Conservation (phyloP, 1,140 invertebrate species). For the Tribolium madens region DNA sequence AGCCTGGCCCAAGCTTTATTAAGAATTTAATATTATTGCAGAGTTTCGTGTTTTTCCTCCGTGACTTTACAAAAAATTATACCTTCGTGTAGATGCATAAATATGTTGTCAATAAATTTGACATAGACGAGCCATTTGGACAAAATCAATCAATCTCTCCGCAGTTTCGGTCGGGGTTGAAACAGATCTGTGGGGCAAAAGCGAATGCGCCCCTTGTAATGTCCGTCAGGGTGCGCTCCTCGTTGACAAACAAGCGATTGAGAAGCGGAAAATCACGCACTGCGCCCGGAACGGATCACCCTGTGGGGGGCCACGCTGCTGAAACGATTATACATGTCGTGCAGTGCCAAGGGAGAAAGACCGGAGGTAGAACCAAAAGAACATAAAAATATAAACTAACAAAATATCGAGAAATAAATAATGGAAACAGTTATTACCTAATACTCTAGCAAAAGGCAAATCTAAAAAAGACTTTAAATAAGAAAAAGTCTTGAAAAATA, state of each 20-base stretch:
- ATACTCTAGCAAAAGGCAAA: too few species aligned
- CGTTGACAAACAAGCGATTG: slow-evolving; percentile 59
- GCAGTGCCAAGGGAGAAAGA: not conserved
- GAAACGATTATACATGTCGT: slow-evolving; percentile 47
- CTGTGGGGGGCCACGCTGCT: slow-evolving; percentile 43
- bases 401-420: not conserved
- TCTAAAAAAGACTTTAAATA: too few species aligned
- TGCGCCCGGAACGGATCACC: slow-evolving; percentile 52
- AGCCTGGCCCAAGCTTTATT: not conserved
- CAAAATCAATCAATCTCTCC: slow-evolving; percentile 32
- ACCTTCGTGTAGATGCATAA: not conserved
- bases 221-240: slow-evolving; percentile 52
- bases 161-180: not conserved
- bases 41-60: not conserved
- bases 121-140: slow-evolving; percentile 43
- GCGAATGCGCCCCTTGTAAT: slow-evolving; percentile 44
- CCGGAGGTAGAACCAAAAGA: not conserved
- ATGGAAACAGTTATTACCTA: too few species aligned
- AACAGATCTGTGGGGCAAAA: slow-evolving; percentile 18
- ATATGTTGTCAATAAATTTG: slow-evolving; percentile 49
- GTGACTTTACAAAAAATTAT: too few species aligned
- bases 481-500: not conserved
- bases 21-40: not conserved
- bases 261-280: slow-evolving; percentile 56
- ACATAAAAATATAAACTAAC: not conserved